phyloP scores from a whole-genome alignment of 2,113 vertebrate species.

The Thamnaconus septentrionalis region DNA sequence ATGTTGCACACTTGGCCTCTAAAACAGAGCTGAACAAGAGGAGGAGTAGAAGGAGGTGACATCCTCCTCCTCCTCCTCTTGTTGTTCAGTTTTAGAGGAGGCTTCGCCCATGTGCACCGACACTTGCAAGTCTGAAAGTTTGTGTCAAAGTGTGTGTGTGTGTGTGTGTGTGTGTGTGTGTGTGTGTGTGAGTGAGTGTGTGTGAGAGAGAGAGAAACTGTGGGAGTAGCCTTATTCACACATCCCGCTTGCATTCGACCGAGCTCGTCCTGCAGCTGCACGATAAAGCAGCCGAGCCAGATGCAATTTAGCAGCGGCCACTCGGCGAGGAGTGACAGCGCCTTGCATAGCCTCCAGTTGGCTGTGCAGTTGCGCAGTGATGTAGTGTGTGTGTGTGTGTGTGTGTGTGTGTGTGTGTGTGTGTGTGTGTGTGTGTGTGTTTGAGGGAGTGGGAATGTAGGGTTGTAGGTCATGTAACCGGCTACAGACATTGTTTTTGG shows the following conservation, averaged over 20 bases:
- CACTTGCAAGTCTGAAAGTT: background rate
- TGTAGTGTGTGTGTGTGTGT: constrained; percentile 25
- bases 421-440: constrained; percentile 12
- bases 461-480: constrained; percentile 49
- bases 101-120: no score
- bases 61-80: no score
- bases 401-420: constrained; percentile 2
- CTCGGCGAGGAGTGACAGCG: constrained; percentile 26
- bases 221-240: constrained; percentile 6
- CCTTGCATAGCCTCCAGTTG: background rate
- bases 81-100: no score
- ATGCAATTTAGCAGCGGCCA: background rate
- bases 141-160: constrained; percentile 13
- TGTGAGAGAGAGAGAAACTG: background rate
- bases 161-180: no score
- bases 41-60: no score
- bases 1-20: no score
- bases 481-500: constrained; percentile 40
- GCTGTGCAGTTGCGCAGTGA: no score
- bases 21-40: no score
- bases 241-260: constrained; percentile 8
- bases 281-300: no score
- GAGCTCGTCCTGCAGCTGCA: background rate
- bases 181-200: background rate
- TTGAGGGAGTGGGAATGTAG: constrained; percentile 23